Evolutionary conservation across 1,140 invertebrate genomes (phyloP).

Genomic region (Heliconius congener): DNA sequence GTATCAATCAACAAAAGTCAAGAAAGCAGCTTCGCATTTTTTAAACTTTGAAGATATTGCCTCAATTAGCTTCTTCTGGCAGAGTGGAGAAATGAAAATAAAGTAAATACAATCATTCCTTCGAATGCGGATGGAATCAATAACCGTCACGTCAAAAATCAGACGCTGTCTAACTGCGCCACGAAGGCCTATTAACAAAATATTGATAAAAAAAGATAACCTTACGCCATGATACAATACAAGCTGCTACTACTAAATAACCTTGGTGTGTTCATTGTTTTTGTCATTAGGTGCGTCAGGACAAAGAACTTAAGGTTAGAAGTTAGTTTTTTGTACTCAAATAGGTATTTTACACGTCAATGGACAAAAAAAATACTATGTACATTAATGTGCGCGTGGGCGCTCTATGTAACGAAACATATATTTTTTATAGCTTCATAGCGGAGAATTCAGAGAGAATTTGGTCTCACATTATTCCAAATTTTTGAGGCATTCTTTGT

Average conservation of each 20-base stretch:
- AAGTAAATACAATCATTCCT: too few species aligned
- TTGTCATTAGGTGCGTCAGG: conserved; percentile 12
- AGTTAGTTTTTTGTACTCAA: neutral
- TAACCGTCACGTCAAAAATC: too few species aligned
- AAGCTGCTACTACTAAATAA: neutral
- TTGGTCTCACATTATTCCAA: neutral
- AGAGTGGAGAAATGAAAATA: too few species aligned
- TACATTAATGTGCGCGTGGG: neutral
- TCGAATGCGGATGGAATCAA: too few species aligned
- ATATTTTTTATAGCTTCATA: neutral
- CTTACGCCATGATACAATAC: neutral
- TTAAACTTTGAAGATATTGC: too few species aligned
- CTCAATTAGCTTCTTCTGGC: too few species aligned
- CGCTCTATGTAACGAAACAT: neutral
- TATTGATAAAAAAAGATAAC: neutral
- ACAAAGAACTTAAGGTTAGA: neutral
- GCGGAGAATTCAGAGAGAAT: too few species aligned
- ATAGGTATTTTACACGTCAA: neutral
- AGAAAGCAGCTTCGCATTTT: too few species aligned
- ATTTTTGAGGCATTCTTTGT: neutral
- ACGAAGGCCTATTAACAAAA: neutral
- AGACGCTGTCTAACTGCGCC: too few species aligned
- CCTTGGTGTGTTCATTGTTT: conserved; percentile 1
- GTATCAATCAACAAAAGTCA: too few species aligned
- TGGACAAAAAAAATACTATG: neutral